These are phyloP conservation scores for Syngnathus typhle DNA, from an alignment of 2,113 vertebrate species.

Conservation along the genomic window DNA sequence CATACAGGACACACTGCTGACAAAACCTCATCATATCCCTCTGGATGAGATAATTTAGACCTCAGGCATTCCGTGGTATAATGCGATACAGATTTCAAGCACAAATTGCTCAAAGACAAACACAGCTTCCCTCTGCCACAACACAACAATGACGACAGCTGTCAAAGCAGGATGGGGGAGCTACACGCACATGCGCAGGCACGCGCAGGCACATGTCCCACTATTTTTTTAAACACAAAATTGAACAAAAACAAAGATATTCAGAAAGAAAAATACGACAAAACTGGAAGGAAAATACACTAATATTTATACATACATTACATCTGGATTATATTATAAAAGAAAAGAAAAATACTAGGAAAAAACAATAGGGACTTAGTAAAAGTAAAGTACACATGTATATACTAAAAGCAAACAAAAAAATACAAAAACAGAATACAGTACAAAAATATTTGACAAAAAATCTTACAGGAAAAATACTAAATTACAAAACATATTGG, in stretches of 20 bases:
- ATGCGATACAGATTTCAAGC: not conserved
- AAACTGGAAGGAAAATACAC: not conserved
- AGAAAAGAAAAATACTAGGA: not conserved
- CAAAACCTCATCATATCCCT: not conserved
- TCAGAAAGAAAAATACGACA: not conserved
- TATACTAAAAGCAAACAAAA: no score
- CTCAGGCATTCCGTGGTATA: not conserved
- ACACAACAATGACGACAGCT: slow-evolving; percentile 41
- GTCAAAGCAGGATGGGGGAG: slow-evolving; percentile 49
- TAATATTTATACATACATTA: no score
- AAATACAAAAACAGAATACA: no score
- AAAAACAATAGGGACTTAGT: no score
- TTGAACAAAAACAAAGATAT: not conserved
- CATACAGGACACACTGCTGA: not conserved
- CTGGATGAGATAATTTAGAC: no score
- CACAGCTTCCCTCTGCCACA: slow-evolving; percentile 2
- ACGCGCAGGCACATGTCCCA: slow-evolving; percentile 15
- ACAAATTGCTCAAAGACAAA: not conserved
- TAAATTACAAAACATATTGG: no score
- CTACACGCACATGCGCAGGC: slow-evolving; percentile 16
- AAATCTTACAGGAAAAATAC: no score
- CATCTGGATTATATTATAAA: no score
- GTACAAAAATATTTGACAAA: no score
- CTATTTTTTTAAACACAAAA: not conserved
- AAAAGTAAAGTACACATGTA: no score